Conservation (phyloP, 2,797 vertebrate genomes). For the Sebastes kiyomatsui region DNA sequence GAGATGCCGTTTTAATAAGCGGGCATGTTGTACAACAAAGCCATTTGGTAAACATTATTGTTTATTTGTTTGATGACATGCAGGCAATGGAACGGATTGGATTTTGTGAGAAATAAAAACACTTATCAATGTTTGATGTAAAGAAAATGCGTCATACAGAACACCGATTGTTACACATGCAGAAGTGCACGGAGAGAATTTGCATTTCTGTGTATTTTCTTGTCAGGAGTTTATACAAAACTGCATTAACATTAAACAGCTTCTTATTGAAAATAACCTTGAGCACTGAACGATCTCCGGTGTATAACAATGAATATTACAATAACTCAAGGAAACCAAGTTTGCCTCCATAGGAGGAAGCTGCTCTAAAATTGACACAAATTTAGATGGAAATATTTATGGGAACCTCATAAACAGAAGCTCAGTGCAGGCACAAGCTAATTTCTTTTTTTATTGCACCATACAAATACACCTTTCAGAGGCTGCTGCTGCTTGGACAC, state of each 20-base stretch:
- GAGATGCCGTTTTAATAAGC: conserved; percentile 83
- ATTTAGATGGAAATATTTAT: conserved; percentile 63
- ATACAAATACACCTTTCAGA: conserved; percentile 42
- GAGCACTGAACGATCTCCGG: not conserved
- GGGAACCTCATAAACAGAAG: conserved; percentile 37
- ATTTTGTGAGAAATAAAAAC: conserved; percentile 43
- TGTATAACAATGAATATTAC: conserved; percentile 8
- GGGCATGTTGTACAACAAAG: conserved; percentile 81
- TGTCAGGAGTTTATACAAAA: conserved; percentile 13
- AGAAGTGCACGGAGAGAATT: not conserved
- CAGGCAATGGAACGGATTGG: conserved; percentile 59
- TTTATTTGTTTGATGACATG: conserved; percentile 79
- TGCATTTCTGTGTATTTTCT: not conserved
- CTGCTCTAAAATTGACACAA: conserved; percentile 45
- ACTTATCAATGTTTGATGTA: conserved; percentile 43
- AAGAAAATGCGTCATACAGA: not conserved
- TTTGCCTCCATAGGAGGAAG: conserved; percentile 18
- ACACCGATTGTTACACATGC: not conserved
- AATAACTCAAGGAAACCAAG: conserved; percentile 14
- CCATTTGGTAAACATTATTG: conserved; percentile 81
- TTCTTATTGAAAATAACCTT: conserved; percentile 30
- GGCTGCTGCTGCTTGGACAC: conserved; percentile 10
- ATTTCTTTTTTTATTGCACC: conserved; percentile 59
- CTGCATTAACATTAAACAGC: conserved; percentile 17
- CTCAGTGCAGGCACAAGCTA: conserved; percentile 24